Evolutionary conservation across 2,888 invertebrate species (phyloP), one percentile per base, ranked within the genome.

Genomic region (Harpalus rubripes): DNA sequence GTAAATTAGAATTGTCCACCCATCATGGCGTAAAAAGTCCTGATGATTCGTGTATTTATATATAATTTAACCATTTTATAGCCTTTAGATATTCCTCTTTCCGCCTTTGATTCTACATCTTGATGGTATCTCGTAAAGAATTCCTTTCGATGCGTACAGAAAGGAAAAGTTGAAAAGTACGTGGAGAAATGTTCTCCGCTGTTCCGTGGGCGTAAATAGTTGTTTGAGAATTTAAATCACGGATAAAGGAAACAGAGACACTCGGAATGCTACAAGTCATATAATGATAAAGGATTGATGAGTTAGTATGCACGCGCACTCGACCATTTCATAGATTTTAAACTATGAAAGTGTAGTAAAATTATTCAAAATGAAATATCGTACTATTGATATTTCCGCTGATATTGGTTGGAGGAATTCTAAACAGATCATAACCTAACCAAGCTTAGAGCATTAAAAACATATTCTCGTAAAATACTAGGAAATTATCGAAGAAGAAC

Each of bases 311-410:
- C 44, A 68, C 32, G 63, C n/a, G 8, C 63, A 26, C 3, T 68
- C 68, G 32, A 68, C 68, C 68, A 68, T 68, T 68, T 68, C 68
- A 68, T 68, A 68, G 68, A 68, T 68, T 68, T 68, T 68, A 68
- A 26, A 26, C 68, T 63, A 63, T 22, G 63, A 15, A 68, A 65
- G 39, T 65, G 32, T 10, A 65, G 65, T 12, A 22, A 65, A 68
- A 68, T 68, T 68, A 68, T 68, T 68, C 68, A 68, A 68, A 68
- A 68, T 39, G 68, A 39, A 68, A 68, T 68, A 63, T 63, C 63
- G 63, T 12, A 26, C 12, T 15, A 39, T 15, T 68, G 68, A 63
- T 63, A 63, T 63, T 68, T 68, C 7, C 6, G 26, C 68, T n/a
- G 68, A 68, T 68, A 68, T 39, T 68, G n/a, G 26, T 10, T 7